Evolutionary conservation across 2,888 invertebrate genomes (phyloP), one percentile per base, ranked within the genome.

Genomic region (Molorchus minor): DNA sequence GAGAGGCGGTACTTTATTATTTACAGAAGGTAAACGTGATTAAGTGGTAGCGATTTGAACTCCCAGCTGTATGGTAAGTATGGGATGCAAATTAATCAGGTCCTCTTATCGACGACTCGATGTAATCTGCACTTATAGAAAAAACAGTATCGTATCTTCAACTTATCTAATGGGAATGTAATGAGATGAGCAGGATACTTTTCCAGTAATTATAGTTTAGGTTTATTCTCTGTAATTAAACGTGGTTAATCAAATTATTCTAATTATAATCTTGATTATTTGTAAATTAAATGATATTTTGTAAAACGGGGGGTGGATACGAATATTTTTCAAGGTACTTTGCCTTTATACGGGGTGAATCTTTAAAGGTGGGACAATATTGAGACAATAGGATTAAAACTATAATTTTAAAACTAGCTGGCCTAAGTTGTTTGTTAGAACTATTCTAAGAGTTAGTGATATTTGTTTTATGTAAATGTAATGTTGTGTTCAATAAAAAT

Each of bases 21-120:
- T 72, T 68, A 68, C 64, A 70, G 69, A 69, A 71, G 72, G 71
- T 65, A 70, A 71, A 72, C 70, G 71, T 73, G 74, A 74, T 74
- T 70, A 73, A 73, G 72, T 71, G 65, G 70, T 67, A 69, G 69
- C 70, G 63, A 67, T 70, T 68, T 64, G 56, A 59, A 57, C 59
- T 64, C 55, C 55, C 61, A 41, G 13, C 29, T 16, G 30, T n/a
- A n/a, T n/a, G n/a, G n/a, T 45, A 30, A 45, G 17, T 52, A 52
- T 52, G 19, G 30, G 40, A 36, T 52, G 40, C 52, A 41, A 30
- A 52, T 52, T 52, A 41, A 52, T 13, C 30, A 41, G 29, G 29
- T 21, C 4, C 17, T 16, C 17, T 7, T 21, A 30, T 16, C 29
- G 19, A 13, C 41, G 16, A n/a, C n/a, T n/a, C 16, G 40, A 16